Base-by-base conservation (phyloP, 2,888 invertebrate genomes). In the Baronia brevicornis region DNA sequence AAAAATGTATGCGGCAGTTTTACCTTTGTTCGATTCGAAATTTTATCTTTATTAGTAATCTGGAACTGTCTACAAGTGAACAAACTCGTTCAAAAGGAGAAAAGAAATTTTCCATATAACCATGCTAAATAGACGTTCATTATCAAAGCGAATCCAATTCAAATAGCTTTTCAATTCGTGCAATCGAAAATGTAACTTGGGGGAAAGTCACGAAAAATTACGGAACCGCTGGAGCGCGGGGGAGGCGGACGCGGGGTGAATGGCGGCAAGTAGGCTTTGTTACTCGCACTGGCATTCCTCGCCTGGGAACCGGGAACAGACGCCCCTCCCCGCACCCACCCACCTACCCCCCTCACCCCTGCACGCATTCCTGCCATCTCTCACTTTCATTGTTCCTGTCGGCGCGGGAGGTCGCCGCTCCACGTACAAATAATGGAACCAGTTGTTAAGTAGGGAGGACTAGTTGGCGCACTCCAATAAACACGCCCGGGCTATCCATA, bases 331-430 rank as follows among this genome's bases (percentile, higher is more conserved):
- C 46, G 51, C 47, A 50, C 48, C 46, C 50, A 46, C 60, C 51
- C 61, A 59, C 52, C 51, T 59, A 57, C 51, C 54, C 45, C 41
- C 38, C 48, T 45, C 54, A 44, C 48, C 41, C 70, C 67, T 65
- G 63, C 60, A 44, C 61, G 63, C 78, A 78, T 79, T 80, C 82
- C 77, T 69, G 71, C 70, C 73, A 74, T 78, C 79, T 75, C 80
- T 79, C 82, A 82, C 82, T 80, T 77, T 80, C 80, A 80, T 82
- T 82, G 82, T 82, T 77, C 79, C 72, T 64, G 57, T 67, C 78
- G 66, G 78, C 58, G 73, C 79, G 80, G 82, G 78, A 79, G 80
- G 82, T 80, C 80, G 80, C 71, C 65, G 63, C 47, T 60, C 63
- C 62, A 51, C 57, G 58, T 59, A 70, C 71, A 65, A 67, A 70